Base-by-base conservation (phyloP, 2,888 invertebrate genomes). In the Belgica antarctica region DNA sequence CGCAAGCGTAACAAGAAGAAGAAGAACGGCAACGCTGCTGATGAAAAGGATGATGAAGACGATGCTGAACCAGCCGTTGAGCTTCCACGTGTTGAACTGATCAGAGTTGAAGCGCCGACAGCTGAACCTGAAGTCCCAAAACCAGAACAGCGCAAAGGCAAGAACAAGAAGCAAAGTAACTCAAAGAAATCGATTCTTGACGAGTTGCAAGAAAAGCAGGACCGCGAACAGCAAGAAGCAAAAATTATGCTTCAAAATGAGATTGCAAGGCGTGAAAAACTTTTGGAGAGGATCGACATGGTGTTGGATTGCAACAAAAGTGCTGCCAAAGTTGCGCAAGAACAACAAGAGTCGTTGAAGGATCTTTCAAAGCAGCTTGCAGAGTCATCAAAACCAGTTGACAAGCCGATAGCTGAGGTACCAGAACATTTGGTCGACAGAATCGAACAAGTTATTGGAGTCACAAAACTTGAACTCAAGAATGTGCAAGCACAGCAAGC, bases 381-480 rank as follows among this genome's bases (percentile, higher is more conserved):
- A n/a, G 15, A 57, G 24, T 15, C 25, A 17, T n/a, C 69, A 1
- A 36, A 69, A 34, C 36, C 59, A 17, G 25, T n/a, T 17, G 25
- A 47, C 27, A 10, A 17, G 15, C 47, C 66, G 17, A 47, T 12
- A 10, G 41, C 46, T 28, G 28, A 25, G 3, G 5, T 7, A 5
- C n/a, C 12, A 3, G 59, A 69, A 15, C 28, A 57, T 24, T 31
- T 69, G 15, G 59, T 34, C 1, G 47, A 69, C 59, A 69, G 57
- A 36, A 69, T 69, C 12, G 69, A 69, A 15, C 57, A 59, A 59
- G 69, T 69, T 69, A 31, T 69, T 34, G 69, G 59, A 1, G 59
- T 69, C 12, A 69, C 69, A 10, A 69, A 69, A 19, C 15, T 69
- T 2, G 69, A 69, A 31, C 8, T 69, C 10, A 25, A 57, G 7